Conservation (phyloP, 2,888 invertebrate species). For the Drosophila recens region DNA sequence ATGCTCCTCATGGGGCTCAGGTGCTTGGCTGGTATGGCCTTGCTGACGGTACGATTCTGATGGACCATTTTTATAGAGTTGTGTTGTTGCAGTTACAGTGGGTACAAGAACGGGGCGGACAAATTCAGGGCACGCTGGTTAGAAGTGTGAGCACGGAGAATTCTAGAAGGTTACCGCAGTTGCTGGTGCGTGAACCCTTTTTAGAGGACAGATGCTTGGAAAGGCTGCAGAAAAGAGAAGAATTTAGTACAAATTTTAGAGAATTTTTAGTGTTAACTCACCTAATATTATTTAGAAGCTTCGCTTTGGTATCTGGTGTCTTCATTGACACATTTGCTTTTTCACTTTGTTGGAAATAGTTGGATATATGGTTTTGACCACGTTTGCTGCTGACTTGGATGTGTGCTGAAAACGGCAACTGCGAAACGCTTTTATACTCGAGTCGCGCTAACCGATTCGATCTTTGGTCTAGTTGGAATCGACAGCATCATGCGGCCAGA, state of each 20-base stretch:
- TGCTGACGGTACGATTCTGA: slow-evolving; percentile 72
- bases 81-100: slow-evolving; percentile 36
- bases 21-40: slow-evolving; percentile 79
- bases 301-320: slow-evolving; percentile 84
- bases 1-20: slow-evolving; percentile 76
- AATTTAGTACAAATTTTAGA: background rate
- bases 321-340: slow-evolving; percentile 83
- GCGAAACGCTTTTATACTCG: slow-evolving; percentile 59
- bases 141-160: slow-evolving; percentile 93
- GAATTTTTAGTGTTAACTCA: slow-evolving; percentile 46
- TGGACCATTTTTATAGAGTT: slow-evolving; percentile 81
- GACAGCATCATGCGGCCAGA: slow-evolving; percentile 53
- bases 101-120: background rate
- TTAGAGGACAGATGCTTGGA: slow-evolving; percentile 92
- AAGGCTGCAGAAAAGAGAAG: slow-evolving; percentile 87
- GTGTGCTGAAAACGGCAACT: slow-evolving; percentile 37
- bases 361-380: slow-evolving; percentile 23
- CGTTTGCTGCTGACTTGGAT: slow-evolving; percentile 43
- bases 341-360: slow-evolving; percentile 40
- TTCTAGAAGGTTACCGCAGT: slow-evolving; percentile 94
- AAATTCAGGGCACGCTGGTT: slow-evolving; percentile 93
- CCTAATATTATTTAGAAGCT: slow-evolving; percentile 84
- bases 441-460: background rate
- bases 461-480: slow-evolving; percentile 41
- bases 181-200: slow-evolving; percentile 94